Base-by-base conservation (phyloP, 2,888 invertebrate species). In the Aphelenchoides bicaudatus region DNA sequence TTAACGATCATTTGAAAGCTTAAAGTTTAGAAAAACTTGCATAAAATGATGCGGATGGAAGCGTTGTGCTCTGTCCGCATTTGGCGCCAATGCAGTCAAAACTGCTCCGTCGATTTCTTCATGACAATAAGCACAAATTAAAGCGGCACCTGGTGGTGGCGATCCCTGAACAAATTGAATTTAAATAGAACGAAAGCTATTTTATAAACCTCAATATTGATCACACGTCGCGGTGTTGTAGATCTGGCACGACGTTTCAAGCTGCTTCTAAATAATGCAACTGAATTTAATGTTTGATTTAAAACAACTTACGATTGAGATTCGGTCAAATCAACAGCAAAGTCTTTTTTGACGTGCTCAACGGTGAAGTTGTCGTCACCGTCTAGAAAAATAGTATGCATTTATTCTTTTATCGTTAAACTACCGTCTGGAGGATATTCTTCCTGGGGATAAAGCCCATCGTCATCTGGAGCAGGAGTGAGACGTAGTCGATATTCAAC, bases 41-140 rank as follows among this genome's bases (percentile, higher is more conserved):
- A 94, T 92, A 80, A 73, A 73, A 83, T 96, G 94, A 81, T 96
- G 94, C 0, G 96, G 96, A 82, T 98, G 98, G 85, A 92, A 98
- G 83, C 96, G 94, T 74, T 90, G 85, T 83, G 91, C 93, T 91
- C 96, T 92, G 66, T 94, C 94, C 0, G 96, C 94, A 81, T 78
- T 78, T 5, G 78, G 78, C 5, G 78, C 78, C 55, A 78, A 60
- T 6, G 78, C 78, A 0, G 78, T 78, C 57, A 78, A 64, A 59
- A 74, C 72, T 27, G 74, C 67, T 0, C 73, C 73, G 23, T 70
- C 65, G 50, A 73, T 74, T 34, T 66, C 65, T 57, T 76, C 70
- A 43, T 62, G 65, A 53, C 78, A 78, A 49, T 71, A 78, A 23
- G 76, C 77, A 53, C 78, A 78, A 34, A 77, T 65, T 5, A 72